These are phyloP conservation scores for Corythornis leucogaster DNA, from an alignment of 2,797 vertebrate species.

Conservation along the genomic window DNA sequence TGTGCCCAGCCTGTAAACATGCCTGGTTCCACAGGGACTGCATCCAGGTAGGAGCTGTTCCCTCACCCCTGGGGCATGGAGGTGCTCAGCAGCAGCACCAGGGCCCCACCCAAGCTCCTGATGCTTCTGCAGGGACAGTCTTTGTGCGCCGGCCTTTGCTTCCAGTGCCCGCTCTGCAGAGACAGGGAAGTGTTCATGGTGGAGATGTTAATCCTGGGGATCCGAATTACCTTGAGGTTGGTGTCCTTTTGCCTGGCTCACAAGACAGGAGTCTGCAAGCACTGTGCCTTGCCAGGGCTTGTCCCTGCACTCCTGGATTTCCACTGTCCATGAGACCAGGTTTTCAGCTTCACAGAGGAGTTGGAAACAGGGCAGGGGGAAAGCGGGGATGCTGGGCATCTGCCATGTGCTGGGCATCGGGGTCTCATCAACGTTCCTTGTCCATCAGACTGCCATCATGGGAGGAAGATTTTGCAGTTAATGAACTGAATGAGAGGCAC, in stretches of 20 bases:
- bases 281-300: no score
- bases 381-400: no score
- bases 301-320: no score
- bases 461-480: no score
- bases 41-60: not conserved
- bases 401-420: not conserved
- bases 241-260: not conserved
- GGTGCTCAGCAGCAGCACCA: not conserved
- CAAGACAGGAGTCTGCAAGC: no score
- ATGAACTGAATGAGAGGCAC: no score
- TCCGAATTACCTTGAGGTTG: not conserved
- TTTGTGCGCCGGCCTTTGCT: not conserved
- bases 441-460: not conserved
- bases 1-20: accelerated
- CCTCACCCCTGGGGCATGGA: not conserved
- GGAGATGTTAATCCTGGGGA: not conserved
- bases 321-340: no score
- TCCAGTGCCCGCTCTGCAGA: not conserved
- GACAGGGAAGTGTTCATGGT: no score
- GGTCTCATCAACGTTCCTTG: not conserved
- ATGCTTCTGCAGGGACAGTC: not conserved
- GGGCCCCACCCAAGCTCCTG: not conserved
- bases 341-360: no score
- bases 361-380: no score
- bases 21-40: not conserved